Evolutionary conservation across 2,797 vertebrate species (phyloP).

Genomic region (Alosa sapidissima): DNA sequence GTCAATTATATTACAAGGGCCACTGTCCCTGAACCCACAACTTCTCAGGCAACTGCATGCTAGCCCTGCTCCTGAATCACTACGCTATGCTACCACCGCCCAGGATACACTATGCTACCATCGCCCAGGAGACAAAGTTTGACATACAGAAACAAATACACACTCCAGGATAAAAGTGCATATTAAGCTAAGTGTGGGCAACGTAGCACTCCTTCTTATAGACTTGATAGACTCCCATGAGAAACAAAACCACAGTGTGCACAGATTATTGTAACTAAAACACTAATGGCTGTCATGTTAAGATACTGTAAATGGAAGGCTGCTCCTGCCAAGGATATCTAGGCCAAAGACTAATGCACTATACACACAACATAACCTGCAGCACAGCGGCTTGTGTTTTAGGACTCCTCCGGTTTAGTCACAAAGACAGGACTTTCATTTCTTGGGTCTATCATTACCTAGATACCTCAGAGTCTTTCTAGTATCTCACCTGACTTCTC

Average conservation of each 20-base stretch:
- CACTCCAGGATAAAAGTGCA: background rate
- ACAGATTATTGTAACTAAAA: background rate
- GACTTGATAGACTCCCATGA: background rate
- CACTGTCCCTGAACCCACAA: too few relatives aligned
- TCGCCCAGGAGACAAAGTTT: background rate
- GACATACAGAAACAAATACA: background rate
- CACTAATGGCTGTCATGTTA: slow-evolving; percentile 1
- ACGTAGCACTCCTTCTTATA: background rate
- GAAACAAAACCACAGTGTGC: background rate
- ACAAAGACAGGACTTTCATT: background rate
- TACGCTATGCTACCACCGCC: too few relatives aligned
- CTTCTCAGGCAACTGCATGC: too few relatives aligned
- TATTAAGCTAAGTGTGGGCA: background rate
- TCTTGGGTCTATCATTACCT: background rate
- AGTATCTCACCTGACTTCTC: background rate
- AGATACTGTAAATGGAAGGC: background rate
- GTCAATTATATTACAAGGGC: too few relatives aligned
- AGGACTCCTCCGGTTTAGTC: background rate
- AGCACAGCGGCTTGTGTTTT: background rate
- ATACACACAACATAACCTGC: background rate
- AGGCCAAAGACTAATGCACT: background rate
- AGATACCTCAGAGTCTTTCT: background rate
- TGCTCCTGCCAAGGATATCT: background rate
- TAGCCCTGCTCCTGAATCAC: too few relatives aligned
- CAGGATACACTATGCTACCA: background rate